A percentile compares a stretch with the other conserved stretches of the same genome.
Conservation (phyloP, 2,797 vertebrate genomes). For the Agapornis canus region DNA sequence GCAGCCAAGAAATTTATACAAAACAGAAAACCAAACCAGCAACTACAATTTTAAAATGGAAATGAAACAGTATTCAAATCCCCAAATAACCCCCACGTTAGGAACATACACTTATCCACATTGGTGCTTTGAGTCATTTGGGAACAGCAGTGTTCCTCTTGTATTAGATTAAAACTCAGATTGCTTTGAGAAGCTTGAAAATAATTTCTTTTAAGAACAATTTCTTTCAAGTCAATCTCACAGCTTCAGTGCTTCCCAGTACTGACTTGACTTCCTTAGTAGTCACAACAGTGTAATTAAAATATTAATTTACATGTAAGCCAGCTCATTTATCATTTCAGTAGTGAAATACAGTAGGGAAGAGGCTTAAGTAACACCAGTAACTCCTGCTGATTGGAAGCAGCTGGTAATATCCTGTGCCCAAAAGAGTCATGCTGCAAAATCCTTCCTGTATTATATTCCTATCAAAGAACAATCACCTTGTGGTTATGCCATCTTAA, state of each 20-base stretch:
- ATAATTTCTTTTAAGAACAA: not conserved
- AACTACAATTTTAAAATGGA: not conserved
- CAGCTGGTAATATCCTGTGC: not conserved
- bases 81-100: not conserved
- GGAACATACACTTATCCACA: not conserved
- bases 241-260: not conserved
- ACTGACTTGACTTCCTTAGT: not conserved
- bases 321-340: conserved; percentile 8
- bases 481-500: not conserved
- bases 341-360: not conserved
- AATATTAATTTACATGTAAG: conserved; percentile 7
- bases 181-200: not conserved
- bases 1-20: not conserved
- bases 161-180: not conserved
- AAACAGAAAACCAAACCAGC: not conserved
- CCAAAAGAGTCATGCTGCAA: not conserved
- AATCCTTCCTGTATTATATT: not conserved
- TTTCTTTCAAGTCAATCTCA: not conserved
- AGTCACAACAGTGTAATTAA: conserved; percentile 3
- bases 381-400: not conserved
- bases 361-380: not conserved
- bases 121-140: not conserved
- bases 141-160: not conserved
- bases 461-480: not conserved
- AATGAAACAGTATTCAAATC: not conserved